Base-by-base conservation (phyloP, 1,140 invertebrate species). In the Lycorma delicatula region DNA sequence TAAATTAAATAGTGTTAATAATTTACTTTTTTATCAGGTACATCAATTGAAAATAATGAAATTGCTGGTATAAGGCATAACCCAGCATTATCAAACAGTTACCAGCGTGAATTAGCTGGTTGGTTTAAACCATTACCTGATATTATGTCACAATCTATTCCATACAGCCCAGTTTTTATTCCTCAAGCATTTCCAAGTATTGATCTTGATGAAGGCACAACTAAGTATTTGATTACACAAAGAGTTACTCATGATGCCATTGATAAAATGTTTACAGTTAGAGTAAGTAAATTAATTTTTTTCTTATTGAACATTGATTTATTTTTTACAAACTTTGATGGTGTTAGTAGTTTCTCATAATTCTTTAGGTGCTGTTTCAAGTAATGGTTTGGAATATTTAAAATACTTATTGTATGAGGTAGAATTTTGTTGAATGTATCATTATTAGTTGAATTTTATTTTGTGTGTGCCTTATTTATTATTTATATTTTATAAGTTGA, bases 31-130 rank as follows among this genome's bases (percentile, higher is more conserved):
- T 18, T 56, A 57, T 34, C 25, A 65, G 60, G 60, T 41, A 52
- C 50, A 1, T 29, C n/a, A 36, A 85, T 96, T 47, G 86, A 89
- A 70, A 84, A 89, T 53, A 99, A 98, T 71, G 79, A 81, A 47
- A 78, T 87, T 46, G 87, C 89, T 48, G 97, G 95, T 0, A 87
- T 99, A 61, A 82, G 86, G 56, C 96, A 98, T 68, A 88, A 98
- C 77, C 91, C 95, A 2, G 85, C 86, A 11, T 77, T 98, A 41
- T 84, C 87, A 7, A 84, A 86, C 7, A 66, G 84, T 3, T 85
- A 94, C 67, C 92, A 96, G 70, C 79, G 89, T 71, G 93, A 97
- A 77, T 79, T 97, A 49, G 84, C 91, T 7, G 91, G 92, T 1
- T 97, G 94, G 94, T 90, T 94, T 63, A 80, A 82, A 62, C 81